phyloP scores from a whole-genome alignment of 1,140 invertebrate species.

The Ceratina calcarata region DNA sequence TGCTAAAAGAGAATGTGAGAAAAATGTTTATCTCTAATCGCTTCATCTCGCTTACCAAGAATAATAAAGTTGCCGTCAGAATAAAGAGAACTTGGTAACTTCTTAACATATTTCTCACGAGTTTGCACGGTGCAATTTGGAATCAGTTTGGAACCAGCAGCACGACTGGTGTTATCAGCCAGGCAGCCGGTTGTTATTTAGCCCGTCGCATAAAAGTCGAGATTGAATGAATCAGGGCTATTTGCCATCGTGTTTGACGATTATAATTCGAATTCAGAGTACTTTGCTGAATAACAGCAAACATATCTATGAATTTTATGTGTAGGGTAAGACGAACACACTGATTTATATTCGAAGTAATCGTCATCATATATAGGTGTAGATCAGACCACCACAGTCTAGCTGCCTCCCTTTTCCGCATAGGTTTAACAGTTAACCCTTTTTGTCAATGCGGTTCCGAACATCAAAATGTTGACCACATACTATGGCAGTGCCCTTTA shows the following conservation, averaged over 20 bases:
- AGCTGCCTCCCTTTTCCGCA: too few species aligned
- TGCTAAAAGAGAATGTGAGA: conserved; percentile 16
- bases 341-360: background rate
- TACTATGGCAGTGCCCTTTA: too few species aligned
- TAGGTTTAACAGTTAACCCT: too few species aligned
- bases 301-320: background rate
- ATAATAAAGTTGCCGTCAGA: background rate
- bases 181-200: background rate
- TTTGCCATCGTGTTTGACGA: background rate
- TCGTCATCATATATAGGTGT: background rate
- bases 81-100: background rate
- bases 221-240: background rate
- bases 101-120: background rate
- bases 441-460: too few species aligned
- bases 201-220: conserved; percentile 16
- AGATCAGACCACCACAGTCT: background rate
- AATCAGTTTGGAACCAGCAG: too few species aligned
- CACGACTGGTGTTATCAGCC: too few species aligned
- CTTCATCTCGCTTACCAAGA: conserved; percentile 2
- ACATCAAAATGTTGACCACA: too few species aligned
- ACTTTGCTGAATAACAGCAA: background rate
- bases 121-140: background rate
- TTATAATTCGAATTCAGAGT: conserved; percentile 15
- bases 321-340: too few species aligned
- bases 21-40: background rate